Evolutionary conservation across 2,888 invertebrate genomes (phyloP), one percentile per base, ranked within the genome.

Genomic region (Busseola fusca): DNA sequence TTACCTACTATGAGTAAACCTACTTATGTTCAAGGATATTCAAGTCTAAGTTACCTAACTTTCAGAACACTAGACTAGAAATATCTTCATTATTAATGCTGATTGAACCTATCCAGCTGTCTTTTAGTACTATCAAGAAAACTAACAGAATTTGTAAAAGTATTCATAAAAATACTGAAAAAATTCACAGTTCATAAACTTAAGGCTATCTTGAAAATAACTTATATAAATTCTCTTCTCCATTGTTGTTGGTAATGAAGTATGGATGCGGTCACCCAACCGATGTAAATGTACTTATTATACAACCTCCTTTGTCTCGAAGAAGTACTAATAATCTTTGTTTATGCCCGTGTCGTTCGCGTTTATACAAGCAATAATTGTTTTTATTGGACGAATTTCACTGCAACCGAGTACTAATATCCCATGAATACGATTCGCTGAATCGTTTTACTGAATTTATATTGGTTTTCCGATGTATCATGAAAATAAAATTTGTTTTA

Each of bases 161-260:
- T 57, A 60, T 45, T 18, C 18, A 21, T 66, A 60, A 69, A 64
- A 64, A 60, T 80, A 73, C 59, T 75, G 80, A 78, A 84, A 83
- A 81, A 88, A 90, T 89, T 91, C 90, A 89, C 90, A 91, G 91
- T 91, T 89, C 91, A 88, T 91, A 91, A 91, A 90, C 83, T 88
- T 84, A 82, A 86, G 86, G 84, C 84, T 88, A 89, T 84, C 87
- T 79, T 77, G 77, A 84, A 89, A 91, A 92, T 91, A 87, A 89
- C 88, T 90, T 90, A 89, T 90, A 90, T 91, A 90, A 91, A 90
- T 88, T 91, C 87, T 84, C 87, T 86, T 87, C 87, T 87, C 83
- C 84, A 83, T 85, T 74, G 64, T 80, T 90, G 90, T 91, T 89
- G 88, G 85, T 87, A 87, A 89, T 90, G 91, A 91, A 91, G 87